Evolutionary conservation across 2,888 invertebrate genomes (phyloP).

Genomic region (Drosophila mimica): DNA sequence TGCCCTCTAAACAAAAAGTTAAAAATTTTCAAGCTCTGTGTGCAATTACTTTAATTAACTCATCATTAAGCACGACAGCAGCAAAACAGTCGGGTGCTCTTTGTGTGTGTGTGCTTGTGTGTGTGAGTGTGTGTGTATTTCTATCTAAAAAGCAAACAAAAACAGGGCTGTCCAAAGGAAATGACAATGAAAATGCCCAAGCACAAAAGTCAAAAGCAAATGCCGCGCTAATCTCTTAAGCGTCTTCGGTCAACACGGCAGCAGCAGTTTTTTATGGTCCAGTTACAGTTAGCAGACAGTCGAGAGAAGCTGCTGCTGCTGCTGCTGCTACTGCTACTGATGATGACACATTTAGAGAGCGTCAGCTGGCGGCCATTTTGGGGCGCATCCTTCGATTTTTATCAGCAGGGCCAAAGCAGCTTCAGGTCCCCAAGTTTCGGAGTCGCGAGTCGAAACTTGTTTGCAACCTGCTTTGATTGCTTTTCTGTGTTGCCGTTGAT

Average conservation of each 20-base stretch:
- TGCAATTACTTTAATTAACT: constrained; percentile 80
- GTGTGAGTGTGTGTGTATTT: constrained; percentile 24
- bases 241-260: constrained; percentile 21
- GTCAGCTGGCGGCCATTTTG: constrained; percentile 62
- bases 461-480: constrained; percentile 79
- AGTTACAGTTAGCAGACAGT: constrained; percentile 52
- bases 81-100: constrained; percentile 38
- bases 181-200: constrained; percentile 72
- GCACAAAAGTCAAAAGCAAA: constrained; percentile 51
- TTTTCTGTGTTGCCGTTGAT: constrained; percentile 63
- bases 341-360: constrained; percentile 63
- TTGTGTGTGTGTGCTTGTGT: not conserved
- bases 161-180: constrained; percentile 52
- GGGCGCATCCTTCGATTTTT: constrained; percentile 59
- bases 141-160: constrained; percentile 17
- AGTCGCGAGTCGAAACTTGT: constrained; percentile 59
- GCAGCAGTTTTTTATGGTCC: constrained; percentile 40
- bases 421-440: constrained; percentile 20
- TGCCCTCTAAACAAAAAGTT: constrained; percentile 33
- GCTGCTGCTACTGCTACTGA: constrained; percentile 6
- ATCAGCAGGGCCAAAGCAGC: constrained; percentile 47
- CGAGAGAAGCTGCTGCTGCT: constrained; percentile 1
- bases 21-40: constrained; percentile 56
- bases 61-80: constrained; percentile 72
- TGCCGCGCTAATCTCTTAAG: constrained; percentile 53